Conservation (phyloP, 2,797 vertebrate genomes). For the Lates japonicus region DNA sequence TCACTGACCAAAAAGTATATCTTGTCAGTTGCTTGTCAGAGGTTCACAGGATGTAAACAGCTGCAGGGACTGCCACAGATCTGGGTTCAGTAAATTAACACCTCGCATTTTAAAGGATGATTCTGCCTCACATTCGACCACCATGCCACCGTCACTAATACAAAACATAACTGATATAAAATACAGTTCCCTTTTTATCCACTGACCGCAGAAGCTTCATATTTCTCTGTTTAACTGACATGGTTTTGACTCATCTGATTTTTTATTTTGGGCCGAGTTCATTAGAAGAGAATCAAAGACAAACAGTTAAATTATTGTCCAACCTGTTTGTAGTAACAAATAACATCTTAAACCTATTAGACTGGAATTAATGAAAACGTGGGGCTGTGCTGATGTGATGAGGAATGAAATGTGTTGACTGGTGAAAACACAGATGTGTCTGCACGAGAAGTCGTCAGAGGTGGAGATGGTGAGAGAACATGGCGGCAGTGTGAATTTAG, state of each 20-base stretch:
- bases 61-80: neutral
- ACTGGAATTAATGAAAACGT: neutral
- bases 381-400: neutral
- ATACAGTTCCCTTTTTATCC: neutral
- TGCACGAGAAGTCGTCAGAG: neutral
- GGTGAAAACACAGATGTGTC: neutral
- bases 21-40: slow-evolving; percentile 6
- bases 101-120: neutral
- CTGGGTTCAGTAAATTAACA: neutral
- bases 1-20: slow-evolving; percentile 17
- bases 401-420: neutral
- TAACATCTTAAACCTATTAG: neutral
- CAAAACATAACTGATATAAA: neutral
- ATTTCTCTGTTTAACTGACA: too few species aligned
- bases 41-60: neutral
- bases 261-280: too few species aligned
- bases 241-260: too few species aligned
- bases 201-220: too few species aligned
- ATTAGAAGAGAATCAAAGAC: too few species aligned
- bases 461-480: neutral
- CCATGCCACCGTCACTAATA: neutral
- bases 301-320: too few species aligned
- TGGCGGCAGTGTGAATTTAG: neutral
- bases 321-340: too few species aligned
- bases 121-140: neutral